A percentile compares a stretch with the other conserved stretches of the same genome.
These are phyloP conservation scores for Pseudopipra pipra DNA, from an alignment of 2,113 vertebrate species.

Conservation along the genomic window DNA sequence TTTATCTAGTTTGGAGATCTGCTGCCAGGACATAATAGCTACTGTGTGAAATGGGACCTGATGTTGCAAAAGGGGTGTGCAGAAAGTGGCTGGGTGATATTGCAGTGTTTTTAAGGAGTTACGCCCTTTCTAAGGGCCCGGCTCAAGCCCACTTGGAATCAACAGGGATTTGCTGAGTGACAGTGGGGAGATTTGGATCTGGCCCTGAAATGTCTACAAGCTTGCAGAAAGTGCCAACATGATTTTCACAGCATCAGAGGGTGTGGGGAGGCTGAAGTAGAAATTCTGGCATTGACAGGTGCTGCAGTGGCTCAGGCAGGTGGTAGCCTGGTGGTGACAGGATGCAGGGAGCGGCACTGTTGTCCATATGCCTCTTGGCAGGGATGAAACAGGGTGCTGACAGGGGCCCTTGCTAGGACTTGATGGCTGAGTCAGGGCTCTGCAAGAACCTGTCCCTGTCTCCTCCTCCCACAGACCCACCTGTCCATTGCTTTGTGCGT, in stretches of 20 bases:
- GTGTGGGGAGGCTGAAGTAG: not conserved
- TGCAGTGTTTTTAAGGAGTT: not conserved
- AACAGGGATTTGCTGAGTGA: slow-evolving; percentile 2
- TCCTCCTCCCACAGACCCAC: not conserved
- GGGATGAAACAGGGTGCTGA: not conserved
- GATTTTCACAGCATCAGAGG: fast-evolving
- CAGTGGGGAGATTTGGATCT: not conserved
- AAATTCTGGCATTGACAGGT: not conserved
- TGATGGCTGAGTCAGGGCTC: slow-evolving; percentile 20
- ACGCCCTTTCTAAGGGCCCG: not conserved
- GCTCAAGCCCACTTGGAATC: not conserved
- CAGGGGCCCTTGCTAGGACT: not conserved
- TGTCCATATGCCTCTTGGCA: not conserved
- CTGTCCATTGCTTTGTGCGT: not conserved
- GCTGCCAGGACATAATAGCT: not conserved
- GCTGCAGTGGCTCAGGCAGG: not conserved
- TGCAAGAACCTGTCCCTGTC: not conserved
- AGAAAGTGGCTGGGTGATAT: not conserved
- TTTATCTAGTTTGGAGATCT: fast-evolving
- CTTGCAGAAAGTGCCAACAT: not conserved
- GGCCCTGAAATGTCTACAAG: not conserved
- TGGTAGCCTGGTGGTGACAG: not conserved
- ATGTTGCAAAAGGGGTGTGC: not conserved
- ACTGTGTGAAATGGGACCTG: not conserved
- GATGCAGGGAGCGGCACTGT: not conserved